phyloP scores from a whole-genome alignment of 2,888 invertebrate species.

The Lucinisca nassula region DNA sequence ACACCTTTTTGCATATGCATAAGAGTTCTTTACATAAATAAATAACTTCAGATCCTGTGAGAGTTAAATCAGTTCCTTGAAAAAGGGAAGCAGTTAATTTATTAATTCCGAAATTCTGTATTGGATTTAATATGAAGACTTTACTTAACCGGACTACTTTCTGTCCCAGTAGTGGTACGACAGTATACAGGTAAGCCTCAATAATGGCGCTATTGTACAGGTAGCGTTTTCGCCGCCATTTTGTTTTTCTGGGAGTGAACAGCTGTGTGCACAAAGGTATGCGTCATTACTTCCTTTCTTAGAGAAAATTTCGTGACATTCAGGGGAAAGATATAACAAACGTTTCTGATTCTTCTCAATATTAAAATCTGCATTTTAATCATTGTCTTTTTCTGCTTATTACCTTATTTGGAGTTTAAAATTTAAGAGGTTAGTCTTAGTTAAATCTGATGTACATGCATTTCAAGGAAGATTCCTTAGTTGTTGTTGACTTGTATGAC shows the following conservation, averaged over 20 bases:
- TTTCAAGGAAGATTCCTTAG: too few species aligned
- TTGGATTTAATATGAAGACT: slow-evolving; percentile 2
- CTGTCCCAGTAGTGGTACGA: slow-evolving; percentile 43
- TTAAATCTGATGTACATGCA: too few species aligned
- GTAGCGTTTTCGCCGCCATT: neutral
- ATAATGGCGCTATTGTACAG: neutral
- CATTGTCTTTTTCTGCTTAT: too few species aligned
- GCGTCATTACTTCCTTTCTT: neutral
- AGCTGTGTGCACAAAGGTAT: neutral
- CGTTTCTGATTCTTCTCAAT: too few species aligned
- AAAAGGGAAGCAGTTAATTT: neutral
- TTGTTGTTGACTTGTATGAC: too few species aligned
- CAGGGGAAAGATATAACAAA: neutral
- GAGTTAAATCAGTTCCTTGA: neutral
- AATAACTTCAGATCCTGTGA: too few species aligned
- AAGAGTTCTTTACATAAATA: too few species aligned
- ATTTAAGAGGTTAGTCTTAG: too few species aligned
- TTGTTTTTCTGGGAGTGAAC: slow-evolving; percentile 4
- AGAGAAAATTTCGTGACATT: neutral
- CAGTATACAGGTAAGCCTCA: slow-evolving; percentile 57
- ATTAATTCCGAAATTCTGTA: neutral
- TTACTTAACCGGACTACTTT: slow-evolving; percentile 65
- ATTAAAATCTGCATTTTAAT: too few species aligned
- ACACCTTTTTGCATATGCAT: too few species aligned
- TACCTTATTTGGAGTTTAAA: too few species aligned